Conservation (phyloP, 2,113 vertebrate genomes). For the Prolemur simus region DNA sequence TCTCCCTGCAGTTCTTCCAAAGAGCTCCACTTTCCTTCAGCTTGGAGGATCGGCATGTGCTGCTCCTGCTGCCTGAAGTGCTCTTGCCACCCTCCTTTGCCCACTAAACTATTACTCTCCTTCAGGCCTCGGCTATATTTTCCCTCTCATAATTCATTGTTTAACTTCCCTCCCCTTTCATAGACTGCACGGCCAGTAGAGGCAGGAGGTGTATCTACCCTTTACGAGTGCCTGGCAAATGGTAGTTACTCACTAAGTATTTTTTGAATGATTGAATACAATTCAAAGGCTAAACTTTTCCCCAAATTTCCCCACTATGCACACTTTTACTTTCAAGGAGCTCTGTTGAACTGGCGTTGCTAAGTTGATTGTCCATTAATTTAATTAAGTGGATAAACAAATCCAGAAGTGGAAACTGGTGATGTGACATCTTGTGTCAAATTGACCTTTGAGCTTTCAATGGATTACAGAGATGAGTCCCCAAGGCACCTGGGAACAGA, state of each 20-base stretch:
- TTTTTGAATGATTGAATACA: neutral
- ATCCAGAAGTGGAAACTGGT: neutral
- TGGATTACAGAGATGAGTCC: neutral
- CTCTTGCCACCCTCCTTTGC: neutral
- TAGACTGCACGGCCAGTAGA: neutral
- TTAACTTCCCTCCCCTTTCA: neutral
- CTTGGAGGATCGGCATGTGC: neutral
- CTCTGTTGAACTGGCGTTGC: neutral
- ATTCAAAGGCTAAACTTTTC: neutral
- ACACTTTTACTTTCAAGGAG: neutral
- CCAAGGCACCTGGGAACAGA: neutral
- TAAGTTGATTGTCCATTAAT: neutral
- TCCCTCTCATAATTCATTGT: neutral
- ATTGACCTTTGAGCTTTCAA: neutral
- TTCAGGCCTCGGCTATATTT: neutral
- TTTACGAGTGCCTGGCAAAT: neutral
- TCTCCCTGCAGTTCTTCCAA: too few relatives aligned
- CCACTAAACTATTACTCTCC: neutral
- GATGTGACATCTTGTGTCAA: neutral
- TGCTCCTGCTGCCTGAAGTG: neutral
- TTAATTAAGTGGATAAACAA: neutral
- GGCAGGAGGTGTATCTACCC: neutral
- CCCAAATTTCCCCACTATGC: neutral
- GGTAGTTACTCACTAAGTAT: neutral
- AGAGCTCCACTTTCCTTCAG: neutral